Evolutionary conservation across 2,888 invertebrate species (phyloP).

Genomic region (Acleris cristana): DNA sequence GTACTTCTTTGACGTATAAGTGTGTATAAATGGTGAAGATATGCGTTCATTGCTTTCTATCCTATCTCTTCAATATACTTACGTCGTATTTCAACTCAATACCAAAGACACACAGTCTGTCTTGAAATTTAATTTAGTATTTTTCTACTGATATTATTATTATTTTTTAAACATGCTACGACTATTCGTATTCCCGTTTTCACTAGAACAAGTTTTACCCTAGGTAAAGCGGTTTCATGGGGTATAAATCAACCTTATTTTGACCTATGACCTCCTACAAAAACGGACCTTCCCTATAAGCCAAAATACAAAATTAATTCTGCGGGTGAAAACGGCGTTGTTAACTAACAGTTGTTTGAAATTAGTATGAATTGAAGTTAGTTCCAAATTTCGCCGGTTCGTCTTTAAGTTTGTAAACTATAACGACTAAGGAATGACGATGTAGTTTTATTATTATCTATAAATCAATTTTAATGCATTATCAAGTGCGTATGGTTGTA

Average conservation of each 20-base stretch:
- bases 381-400: background rate
- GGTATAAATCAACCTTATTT: conserved; percentile 68
- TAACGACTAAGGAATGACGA: conserved; percentile 32
- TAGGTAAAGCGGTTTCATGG: conserved; percentile 29
- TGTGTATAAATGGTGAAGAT: too few species aligned
- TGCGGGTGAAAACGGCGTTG: background rate
- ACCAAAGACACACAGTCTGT: too few species aligned
- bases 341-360: background rate
- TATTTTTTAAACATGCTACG: conserved; percentile 8
- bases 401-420: conserved; percentile 4
- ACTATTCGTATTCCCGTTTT: conserved; percentile 11
- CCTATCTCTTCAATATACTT: too few species aligned
- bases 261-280: conserved; percentile 64
- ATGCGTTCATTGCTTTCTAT: too few species aligned
- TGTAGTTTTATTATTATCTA: conserved; percentile 23
- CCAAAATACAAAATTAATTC: conserved; percentile 10
- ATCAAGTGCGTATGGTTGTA: conserved; percentile 29
- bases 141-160: too few species aligned
- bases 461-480: conserved; percentile 33
- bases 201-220: conserved; percentile 17
- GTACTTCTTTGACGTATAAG: too few species aligned
- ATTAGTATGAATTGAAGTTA: background rate
- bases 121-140: too few species aligned
- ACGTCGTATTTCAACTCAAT: too few species aligned
- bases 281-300: conserved; percentile 50